phyloP scores from a whole-genome alignment of 2,888 invertebrate genomes.

The Rhabditophanes sp. region DNA sequence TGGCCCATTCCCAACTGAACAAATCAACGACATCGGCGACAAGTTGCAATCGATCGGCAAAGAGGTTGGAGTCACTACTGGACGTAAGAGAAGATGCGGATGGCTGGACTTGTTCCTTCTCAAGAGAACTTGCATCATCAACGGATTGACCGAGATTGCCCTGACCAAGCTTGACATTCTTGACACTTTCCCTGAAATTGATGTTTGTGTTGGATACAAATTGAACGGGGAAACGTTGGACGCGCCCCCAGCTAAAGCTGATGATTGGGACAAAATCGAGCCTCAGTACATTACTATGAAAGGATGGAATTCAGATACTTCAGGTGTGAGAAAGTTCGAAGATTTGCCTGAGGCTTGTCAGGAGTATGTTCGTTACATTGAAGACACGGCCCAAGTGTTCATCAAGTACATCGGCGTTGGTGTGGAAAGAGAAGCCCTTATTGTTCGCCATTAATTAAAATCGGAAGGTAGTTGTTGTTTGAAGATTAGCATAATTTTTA shows the following conservation, averaged over 20 bases:
- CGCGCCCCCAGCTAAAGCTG: too few relatives aligned
- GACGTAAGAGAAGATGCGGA: conserved; percentile 70
- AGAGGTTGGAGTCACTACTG: conserved; percentile 68
- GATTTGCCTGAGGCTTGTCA: conserved; percentile 34
- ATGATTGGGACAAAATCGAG: conserved; percentile 31
- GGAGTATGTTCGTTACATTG: conserved; percentile 32
- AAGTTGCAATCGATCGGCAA: conserved; percentile 8
- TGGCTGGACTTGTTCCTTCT: conserved; percentile 83
- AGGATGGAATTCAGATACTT: conserved; percentile 13
- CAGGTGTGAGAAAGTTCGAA: conserved; percentile 15
- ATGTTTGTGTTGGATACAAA: conserved; percentile 59
- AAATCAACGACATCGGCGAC: conserved; percentile 52
- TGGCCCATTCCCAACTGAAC: conserved; percentile 89
- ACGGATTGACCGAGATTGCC: conserved; percentile 76
- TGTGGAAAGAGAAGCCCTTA: conserved; percentile 56
- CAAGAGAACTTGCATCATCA: conserved; percentile 74
- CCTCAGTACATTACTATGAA: conserved; percentile 33
- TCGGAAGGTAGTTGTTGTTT: too few relatives aligned
- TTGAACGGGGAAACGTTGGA: conserved; percentile 63
- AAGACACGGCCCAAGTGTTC: conserved; percentile 33
- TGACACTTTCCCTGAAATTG: conserved; percentile 61
- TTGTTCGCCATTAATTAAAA: conserved; percentile 27
- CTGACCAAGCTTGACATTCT: conserved; percentile 86
- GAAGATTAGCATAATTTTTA: too few relatives aligned
- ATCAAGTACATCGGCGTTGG: conserved; percentile 78